A percentile compares a stretch with the other conserved stretches of the same genome.
These are phyloP conservation scores for cat (Felis catus) DNA, from an alignment of 2,113 vertebrate species.

Conservation along the genomic window F.catus_Fca126_mat1.0 CM031418.1:94195501-94196000, in stretches of 20 bases:
- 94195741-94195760: neutral
- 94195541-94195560: neutral
- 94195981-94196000: neutral
- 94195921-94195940: neutral
- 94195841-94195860: constrained; percentile 19
- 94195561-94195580: neutral
- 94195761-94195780: neutral
- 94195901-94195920: neutral
- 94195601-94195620: neutral
- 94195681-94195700: neutral
- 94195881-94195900: neutral
- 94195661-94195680: neutral
- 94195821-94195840: neutral
- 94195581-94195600: neutral
- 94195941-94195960: neutral
- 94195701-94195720: neutral
- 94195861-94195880: neutral
- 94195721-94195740: neutral
- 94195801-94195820: neutral
- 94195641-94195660: neutral
- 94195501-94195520: neutral
- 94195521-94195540: constrained; percentile 8
- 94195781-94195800: neutral
- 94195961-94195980: neutral
- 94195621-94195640: neutral